A percentile compares a stretch with the other conserved stretches of the same genome.
These are phyloP conservation scores for Anisognathus igniventris DNA, from an alignment of 2,797 vertebrate genomes.

Conservation along the genomic window DNA sequence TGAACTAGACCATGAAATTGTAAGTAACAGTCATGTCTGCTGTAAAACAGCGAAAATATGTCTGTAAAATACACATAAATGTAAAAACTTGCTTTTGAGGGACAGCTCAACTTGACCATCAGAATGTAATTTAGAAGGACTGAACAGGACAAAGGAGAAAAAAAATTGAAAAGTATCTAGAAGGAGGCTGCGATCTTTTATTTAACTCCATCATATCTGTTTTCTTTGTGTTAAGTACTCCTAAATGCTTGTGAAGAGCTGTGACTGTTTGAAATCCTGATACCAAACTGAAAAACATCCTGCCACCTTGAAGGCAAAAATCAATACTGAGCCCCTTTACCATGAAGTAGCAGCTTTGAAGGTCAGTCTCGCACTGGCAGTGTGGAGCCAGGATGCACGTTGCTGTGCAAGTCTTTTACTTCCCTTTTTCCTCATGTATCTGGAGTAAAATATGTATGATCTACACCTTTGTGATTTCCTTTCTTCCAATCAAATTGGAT, in stretches of 20 bases:
- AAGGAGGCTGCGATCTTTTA: background rate
- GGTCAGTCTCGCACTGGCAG: background rate
- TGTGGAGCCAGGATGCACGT: background rate
- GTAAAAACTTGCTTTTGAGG: background rate
- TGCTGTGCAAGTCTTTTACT: background rate
- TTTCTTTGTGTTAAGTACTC: background rate
- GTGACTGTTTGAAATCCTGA: background rate
- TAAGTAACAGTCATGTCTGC: background rate
- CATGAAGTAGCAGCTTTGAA: background rate
- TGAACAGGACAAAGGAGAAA: background rate
- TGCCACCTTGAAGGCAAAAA: background rate
- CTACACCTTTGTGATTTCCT: background rate
- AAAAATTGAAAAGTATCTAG: background rate
- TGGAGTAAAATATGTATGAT: background rate
- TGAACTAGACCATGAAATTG: background rate
- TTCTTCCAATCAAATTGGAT: background rate
- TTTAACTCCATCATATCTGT: background rate
- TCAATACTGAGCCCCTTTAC: background rate
- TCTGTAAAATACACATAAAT: background rate
- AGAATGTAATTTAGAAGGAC: background rate
- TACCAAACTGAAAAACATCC: background rate
- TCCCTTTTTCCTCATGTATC: background rate
- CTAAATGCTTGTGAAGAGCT: background rate
- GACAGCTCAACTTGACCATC: background rate
- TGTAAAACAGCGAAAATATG: background rate